Percentiles rank a stretch among this genome's conserved stretches.
These are phyloP conservation scores for Lepidiolamprologus cunningtoni DNA, from an alignment of 2,113 vertebrate species.

Conservation along the genomic window DNA sequence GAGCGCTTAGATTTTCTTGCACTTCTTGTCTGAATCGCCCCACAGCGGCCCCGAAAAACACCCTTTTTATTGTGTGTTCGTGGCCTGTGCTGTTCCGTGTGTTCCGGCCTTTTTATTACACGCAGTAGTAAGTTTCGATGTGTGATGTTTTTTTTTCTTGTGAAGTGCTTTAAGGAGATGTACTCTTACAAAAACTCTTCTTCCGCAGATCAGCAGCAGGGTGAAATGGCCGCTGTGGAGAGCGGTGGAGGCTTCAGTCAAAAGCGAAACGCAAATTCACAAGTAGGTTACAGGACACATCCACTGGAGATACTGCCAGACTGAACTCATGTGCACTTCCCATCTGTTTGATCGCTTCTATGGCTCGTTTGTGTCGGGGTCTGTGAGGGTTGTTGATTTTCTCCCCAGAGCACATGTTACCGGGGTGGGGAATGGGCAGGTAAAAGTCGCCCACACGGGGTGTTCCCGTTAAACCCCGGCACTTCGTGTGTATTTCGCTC, in stretches of 20 bases:
- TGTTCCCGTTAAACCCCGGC: slow-evolving; percentile 66
- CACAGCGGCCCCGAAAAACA: not conserved
- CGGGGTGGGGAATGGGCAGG: slow-evolving; percentile 68
- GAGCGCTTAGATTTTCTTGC: not conserved
- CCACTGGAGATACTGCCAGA: not conserved
- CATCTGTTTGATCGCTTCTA: not conserved
- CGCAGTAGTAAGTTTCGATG: not conserved
- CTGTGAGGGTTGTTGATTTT: slow-evolving; percentile 55
- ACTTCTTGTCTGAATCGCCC: not conserved
- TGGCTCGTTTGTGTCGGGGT: not conserved
- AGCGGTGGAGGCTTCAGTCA: slow-evolving; percentile 65
- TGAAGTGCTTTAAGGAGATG: not conserved
- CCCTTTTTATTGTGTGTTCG: not conserved
- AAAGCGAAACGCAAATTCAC: slow-evolving; percentile 67
- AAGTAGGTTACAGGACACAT: slow-evolving; percentile 47
- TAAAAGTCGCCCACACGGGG: slow-evolving; percentile 69
- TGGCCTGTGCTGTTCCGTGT: not conserved
- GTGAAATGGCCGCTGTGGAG: slow-evolving; percentile 73
- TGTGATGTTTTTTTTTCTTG: not conserved
- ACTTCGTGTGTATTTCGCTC: slow-evolving; percentile 49
- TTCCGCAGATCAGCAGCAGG: slow-evolving; percentile 72
- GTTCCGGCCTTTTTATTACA: not conserved
- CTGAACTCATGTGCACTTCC: not conserved
- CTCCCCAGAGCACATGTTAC: slow-evolving; percentile 66
- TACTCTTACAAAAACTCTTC: slow-evolving; percentile 38